A percentile compares a stretch with the other conserved stretches of the same genome.
Conservation (phyloP, 2,888 invertebrate species). For the Isotomurus palustris region DNA sequence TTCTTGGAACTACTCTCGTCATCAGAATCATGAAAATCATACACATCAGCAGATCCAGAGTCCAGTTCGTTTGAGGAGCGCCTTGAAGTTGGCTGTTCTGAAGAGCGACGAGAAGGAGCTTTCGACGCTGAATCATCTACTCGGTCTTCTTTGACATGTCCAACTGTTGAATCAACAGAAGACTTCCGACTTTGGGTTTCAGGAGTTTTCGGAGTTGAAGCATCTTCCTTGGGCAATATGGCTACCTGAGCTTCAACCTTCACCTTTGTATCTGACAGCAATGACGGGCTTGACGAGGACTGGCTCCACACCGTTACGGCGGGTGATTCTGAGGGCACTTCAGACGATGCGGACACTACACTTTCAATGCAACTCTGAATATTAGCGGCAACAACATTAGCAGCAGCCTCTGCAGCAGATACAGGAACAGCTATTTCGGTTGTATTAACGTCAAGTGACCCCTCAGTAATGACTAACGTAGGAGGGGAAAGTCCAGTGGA, state of each 20-base stretch:
- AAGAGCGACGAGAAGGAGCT: background rate
- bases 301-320: too few relatives aligned
- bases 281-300: too few relatives aligned
- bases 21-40: conserved; percentile 84
- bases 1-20: conserved; percentile 52
- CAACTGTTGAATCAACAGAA: conserved; percentile 2
- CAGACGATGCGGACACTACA: too few relatives aligned
- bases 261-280: too few relatives aligned
- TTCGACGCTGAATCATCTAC: background rate
- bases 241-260: too few relatives aligned
- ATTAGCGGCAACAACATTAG: background rate
- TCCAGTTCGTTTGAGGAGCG: conserved; percentile 6
- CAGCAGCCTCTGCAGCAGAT: conserved; percentile 11
- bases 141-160: background rate
- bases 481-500: conserved; percentile 34
- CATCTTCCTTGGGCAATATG: too few relatives aligned
- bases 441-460: conserved; percentile 8
- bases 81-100: conserved; percentile 3
- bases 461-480: conserved; percentile 41
- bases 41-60: conserved; percentile 64
- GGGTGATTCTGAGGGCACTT: too few relatives aligned
- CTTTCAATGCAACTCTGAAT: background rate
- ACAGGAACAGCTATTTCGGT: conserved; percentile 14
- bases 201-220: background rate
- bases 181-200: background rate